These are phyloP conservation scores for Leptatherina wallacei DNA, from an alignment of 2,797 vertebrate genomes.

Conservation along the genomic window DNA sequence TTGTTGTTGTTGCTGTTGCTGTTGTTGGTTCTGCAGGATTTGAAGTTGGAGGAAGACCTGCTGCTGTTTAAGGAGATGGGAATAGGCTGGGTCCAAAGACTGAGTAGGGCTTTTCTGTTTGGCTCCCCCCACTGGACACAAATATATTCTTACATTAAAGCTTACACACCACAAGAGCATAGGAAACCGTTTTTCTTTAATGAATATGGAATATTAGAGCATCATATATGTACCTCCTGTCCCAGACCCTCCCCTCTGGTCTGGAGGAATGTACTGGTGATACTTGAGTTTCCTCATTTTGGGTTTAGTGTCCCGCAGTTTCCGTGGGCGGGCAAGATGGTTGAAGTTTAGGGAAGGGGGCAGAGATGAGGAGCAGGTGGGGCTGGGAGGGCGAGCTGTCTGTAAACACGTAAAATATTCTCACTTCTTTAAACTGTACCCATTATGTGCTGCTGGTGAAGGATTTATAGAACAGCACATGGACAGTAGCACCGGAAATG, in stretches of 20 bases:
- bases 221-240: constrained; percentile 62
- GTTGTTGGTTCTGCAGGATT: constrained; percentile 85
- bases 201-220: background rate
- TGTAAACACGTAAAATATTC: constrained; percentile 56
- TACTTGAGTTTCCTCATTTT: constrained; percentile 91
- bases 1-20: constrained; percentile 67
- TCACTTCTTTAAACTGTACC: background rate
- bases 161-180: background rate
- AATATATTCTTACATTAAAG: constrained; percentile 1
- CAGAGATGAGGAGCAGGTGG: constrained; percentile 70
- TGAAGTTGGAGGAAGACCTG: constrained; percentile 89
- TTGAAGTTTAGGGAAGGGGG: constrained; percentile 64
- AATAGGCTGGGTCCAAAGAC: constrained; percentile 83
- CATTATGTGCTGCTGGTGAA: background rate
- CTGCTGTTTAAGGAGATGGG: constrained; percentile 86
- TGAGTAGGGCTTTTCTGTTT: constrained; percentile 79
- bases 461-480: constrained; percentile 16
- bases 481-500: constrained; percentile 32
- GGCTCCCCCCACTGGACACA: constrained; percentile 67
- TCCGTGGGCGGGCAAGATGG: constrained; percentile 81
- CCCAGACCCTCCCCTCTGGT: constrained; percentile 81
- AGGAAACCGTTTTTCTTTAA: background rate
- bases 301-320: constrained; percentile 85
- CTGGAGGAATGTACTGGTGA: constrained; percentile 93
- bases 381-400: constrained; percentile 77